phyloP scores from a whole-genome alignment of 2,113 vertebrate genomes.

The Motacilla tschutschensis region DNA sequence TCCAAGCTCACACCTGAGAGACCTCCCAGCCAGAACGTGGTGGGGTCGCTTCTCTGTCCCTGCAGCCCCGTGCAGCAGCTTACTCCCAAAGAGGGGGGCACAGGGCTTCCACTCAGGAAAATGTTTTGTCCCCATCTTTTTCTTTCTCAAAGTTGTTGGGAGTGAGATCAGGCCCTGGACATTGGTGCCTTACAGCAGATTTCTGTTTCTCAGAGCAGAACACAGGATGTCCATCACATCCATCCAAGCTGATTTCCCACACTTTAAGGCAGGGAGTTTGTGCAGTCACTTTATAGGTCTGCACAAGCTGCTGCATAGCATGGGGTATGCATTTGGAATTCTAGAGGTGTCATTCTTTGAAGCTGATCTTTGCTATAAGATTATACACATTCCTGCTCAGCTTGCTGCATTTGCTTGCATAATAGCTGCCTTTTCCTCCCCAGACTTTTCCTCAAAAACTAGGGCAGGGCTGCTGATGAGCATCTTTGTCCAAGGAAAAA shows the following conservation, averaged over 20 bases:
- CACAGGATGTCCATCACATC: neutral
- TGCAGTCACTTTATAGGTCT: neutral
- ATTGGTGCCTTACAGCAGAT: neutral
- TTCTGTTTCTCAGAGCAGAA: neutral
- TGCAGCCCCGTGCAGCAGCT: neutral
- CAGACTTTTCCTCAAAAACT: conserved; percentile 43
- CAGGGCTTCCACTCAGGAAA: neutral
- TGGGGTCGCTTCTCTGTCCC: neutral
- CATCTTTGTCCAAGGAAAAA: neutral
- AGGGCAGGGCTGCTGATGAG: conserved; percentile 30
- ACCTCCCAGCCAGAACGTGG: accelerated
- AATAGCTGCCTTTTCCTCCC: conserved; percentile 35
- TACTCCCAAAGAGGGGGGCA: neutral
- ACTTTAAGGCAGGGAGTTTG: neutral
- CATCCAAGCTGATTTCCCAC: neutral
- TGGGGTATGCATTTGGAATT: neutral
- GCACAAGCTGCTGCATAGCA: neutral
- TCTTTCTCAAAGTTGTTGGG: neutral
- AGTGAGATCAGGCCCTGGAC: neutral
- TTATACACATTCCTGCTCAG: conserved; percentile 25
- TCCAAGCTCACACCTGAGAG: neutral
- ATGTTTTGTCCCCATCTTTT: neutral
- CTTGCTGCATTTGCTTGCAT: conserved; percentile 38
- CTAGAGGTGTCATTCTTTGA: conserved; percentile 29
- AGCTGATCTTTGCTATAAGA: conserved; percentile 30